Evolutionary conservation across 1,140 invertebrate species (phyloP).

Genomic region (Venturia canescens): DNA sequence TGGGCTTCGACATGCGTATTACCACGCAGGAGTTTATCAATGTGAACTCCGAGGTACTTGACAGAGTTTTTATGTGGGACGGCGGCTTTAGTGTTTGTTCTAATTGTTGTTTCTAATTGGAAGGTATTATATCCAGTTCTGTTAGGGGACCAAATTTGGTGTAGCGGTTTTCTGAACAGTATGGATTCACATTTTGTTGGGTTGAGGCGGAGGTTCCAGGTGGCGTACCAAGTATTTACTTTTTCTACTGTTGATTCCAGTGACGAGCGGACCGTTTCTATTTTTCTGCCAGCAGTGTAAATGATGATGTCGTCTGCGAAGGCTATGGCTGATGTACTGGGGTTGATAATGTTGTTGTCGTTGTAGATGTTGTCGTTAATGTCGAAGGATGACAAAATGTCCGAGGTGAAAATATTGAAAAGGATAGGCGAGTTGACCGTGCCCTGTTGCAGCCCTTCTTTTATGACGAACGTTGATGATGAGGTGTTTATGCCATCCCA

Average conservation of each 20-base stretch:
- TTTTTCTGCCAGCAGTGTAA: not conserved
- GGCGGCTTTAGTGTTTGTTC: not conserved
- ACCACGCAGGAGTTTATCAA: constrained; percentile 3
- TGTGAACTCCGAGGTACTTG: constrained; percentile 22
- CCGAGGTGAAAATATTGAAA: constrained; percentile 48
- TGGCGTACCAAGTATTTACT: constrained; percentile 28
- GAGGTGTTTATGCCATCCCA: not conserved
- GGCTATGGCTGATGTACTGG: not conserved
- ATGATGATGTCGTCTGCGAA: constrained; percentile 50
- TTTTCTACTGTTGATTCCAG: constrained; percentile 35
- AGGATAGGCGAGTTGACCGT: no score
- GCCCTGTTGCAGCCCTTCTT: constrained; percentile 49
- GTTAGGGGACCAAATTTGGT: not conserved
- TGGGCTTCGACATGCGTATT: not conserved
- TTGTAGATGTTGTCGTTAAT: no score
- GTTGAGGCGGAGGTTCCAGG: constrained; percentile 45
- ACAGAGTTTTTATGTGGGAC: not conserved
- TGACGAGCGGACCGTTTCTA: not conserved
- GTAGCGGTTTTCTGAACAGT: constrained; percentile 23
- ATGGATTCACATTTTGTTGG: constrained; percentile 48
- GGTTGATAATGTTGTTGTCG: no score
- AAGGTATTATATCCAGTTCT: constrained; percentile 17
- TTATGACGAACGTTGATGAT: not conserved
- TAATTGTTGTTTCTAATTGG: not conserved
- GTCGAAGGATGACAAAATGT: constrained; percentile 18